Evolutionary conservation across 1,140 invertebrate species (phyloP), one percentile per base, ranked within the genome.

Genomic region (Drosophila jambulina): DNA sequence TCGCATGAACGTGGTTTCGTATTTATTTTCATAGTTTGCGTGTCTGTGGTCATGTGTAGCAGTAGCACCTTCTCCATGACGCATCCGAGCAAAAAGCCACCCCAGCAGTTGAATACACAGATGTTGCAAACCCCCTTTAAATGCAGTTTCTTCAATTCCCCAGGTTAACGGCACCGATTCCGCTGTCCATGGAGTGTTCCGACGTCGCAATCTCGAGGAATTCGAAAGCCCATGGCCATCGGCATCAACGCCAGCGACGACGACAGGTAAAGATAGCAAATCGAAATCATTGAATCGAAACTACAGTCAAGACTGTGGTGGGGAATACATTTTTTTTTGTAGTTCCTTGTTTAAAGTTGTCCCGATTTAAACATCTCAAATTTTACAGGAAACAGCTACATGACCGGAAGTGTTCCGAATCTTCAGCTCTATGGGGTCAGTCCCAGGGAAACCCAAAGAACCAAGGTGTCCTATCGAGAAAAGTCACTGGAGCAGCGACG

Each of bases 151-250:
- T 67, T 21, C 23, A 68, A 38, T 29, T 70, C 62, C 7, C 7
- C 81, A 90, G 85, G 82, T 90, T 70, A 90, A 90, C 36, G 85
- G 85, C 71, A 85, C 85, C 64, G 84, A 90, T 46, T 85, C 43
- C 53, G 86, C 81, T 58, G 78, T 91, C 13, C 91, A 92, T 64
- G 91, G 91, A 21, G 82, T 92, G 32, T 92, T 92, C 78, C 82
- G 91, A 46, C 78, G 82, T 38, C 87, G 87, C 54, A 75, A 86
- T 65, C 86, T 78, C 42, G 87, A 92, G 57, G 91, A 92, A 75
- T 80, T 87, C 25, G 79, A 91, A 64, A 86, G 90, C 58, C 64
- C 63, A 75, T 64, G 79, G 61, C 84, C 86, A 65, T 68, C 86
- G 51, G 54, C 65, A 43, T 57, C 69, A 34, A 21, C 78, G 34